Evolutionary conservation across 2,888 invertebrate genomes (phyloP).

Genomic region (Euspilapteryx auroguttella): DNA sequence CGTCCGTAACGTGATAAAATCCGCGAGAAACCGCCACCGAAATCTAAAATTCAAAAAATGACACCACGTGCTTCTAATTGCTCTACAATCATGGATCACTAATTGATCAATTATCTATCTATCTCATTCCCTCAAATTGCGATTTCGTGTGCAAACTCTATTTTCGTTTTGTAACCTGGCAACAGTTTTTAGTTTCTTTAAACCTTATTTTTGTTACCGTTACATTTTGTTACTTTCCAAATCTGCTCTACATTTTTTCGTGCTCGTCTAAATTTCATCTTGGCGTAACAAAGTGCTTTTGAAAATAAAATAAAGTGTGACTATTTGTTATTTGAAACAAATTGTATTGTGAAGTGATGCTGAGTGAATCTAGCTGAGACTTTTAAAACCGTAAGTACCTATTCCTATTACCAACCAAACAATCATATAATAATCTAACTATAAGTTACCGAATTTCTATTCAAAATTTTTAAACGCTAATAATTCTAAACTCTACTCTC

Average conservation of each 20-base stretch:
- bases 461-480: too few species aligned
- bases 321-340: constrained; percentile 17
- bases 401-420: too few species aligned
- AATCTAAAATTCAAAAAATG: constrained; percentile 24
- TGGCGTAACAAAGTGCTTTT: constrained; percentile 13
- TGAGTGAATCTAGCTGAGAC: constrained; percentile 26
- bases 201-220: background rate
- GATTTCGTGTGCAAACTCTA: constrained; percentile 6
- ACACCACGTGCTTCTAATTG: constrained; percentile 36
- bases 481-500: too few species aligned
- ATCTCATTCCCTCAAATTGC: constrained; percentile 39
- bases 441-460: too few species aligned
- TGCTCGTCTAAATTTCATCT: constrained; percentile 7
- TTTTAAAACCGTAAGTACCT: constrained; percentile 33
- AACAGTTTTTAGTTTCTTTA: constrained; percentile 3
- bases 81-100: constrained; percentile 25
- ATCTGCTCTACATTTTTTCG: constrained; percentile 11
- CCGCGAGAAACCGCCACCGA: constrained; percentile 10
- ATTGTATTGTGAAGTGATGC: constrained; percentile 45
- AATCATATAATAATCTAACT: too few species aligned
- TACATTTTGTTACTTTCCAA: constrained; percentile 6
- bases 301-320: constrained; percentile 20
- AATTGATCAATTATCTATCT: constrained; percentile 43
- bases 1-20: constrained; percentile 37
- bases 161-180: constrained; percentile 7